These are phyloP conservation scores for Lasius fuliginosus DNA, from an alignment of 2,888 invertebrate genomes.

Conservation along the genomic window DNA sequence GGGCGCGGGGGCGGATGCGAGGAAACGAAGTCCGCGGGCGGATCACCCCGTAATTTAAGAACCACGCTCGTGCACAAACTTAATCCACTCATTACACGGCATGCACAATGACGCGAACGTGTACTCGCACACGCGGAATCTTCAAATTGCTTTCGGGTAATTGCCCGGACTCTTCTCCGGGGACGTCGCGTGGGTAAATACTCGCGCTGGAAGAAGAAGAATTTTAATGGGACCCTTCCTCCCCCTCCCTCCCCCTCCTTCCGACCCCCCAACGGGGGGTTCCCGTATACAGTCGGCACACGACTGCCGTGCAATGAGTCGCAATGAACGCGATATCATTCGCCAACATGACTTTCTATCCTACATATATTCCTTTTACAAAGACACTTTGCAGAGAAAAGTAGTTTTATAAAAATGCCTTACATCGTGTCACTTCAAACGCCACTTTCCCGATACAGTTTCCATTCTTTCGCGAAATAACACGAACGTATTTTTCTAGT, in stretches of 20 bases:
- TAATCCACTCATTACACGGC: conserved; percentile 72
- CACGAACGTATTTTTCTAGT: not conserved
- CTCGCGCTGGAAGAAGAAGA: conserved; percentile 40
- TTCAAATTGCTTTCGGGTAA: conserved; percentile 59
- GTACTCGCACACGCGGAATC: conserved; percentile 35
- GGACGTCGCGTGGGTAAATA: conserved; percentile 63
- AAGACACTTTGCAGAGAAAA: not conserved
- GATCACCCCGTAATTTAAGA: conserved; percentile 74
- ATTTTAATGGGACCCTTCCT: conserved; percentile 33
- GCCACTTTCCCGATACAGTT: not conserved
- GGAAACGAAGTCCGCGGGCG: conserved; percentile 42
- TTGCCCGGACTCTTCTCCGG: conserved; percentile 47
- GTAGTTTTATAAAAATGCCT: not conserved
- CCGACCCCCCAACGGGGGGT: too few species aligned
- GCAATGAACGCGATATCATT: not conserved
- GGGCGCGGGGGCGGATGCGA: not conserved
- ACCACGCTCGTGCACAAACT: conserved; percentile 73
- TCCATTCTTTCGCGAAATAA: not conserved
- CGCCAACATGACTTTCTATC: not conserved
- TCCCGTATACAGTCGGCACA: not conserved
- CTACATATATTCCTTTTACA: not conserved
- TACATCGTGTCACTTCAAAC: not conserved
- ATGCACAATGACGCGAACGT: conserved; percentile 65
- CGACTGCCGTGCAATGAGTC: not conserved
- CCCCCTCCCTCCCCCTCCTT: not conserved